phyloP scores from a whole-genome alignment of 2,888 invertebrate species.

The Acleris laterana region DNA sequence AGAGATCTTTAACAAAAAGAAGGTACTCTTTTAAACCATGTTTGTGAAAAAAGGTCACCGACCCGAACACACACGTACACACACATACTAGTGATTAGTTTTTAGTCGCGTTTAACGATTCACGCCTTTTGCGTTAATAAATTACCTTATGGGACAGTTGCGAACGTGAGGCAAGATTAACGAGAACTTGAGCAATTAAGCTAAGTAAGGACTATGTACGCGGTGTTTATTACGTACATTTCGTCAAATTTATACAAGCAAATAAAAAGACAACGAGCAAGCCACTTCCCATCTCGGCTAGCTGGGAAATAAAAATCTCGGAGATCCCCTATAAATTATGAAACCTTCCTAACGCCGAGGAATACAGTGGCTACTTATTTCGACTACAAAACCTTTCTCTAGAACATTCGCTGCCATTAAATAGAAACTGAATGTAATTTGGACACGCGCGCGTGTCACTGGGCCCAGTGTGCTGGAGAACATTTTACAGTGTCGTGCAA shows the following conservation, averaged over 20 bases:
- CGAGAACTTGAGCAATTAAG: slow-evolving; percentile 20
- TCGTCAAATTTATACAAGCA: slow-evolving; percentile 29
- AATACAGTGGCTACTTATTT: slow-evolving; percentile 32
- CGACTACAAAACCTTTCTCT: slow-evolving; percentile 23
- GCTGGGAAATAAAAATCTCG: slow-evolving; percentile 34
- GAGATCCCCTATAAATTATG: slow-evolving; percentile 36
- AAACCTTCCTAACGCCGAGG: slow-evolving; percentile 32
- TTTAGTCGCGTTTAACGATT: slow-evolving; percentile 6
- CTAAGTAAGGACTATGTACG: slow-evolving; percentile 9
- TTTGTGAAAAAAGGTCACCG: slow-evolving; percentile 21
- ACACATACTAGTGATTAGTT: background rate
- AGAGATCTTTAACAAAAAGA: slow-evolving; percentile 2
- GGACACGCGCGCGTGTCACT: too few species aligned
- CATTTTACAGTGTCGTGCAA: background rate
- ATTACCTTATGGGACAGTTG: slow-evolving; percentile 10
- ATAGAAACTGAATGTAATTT: too few species aligned
- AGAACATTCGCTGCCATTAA: too few species aligned
- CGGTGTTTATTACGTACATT: slow-evolving; percentile 28
- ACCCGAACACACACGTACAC: background rate
- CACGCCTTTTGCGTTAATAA: slow-evolving; percentile 4
- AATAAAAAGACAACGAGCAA: slow-evolving; percentile 36
- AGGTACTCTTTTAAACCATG: slow-evolving; percentile 20
- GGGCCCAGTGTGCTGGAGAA: background rate
- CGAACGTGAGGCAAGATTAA: slow-evolving; percentile 8
- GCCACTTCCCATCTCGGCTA: slow-evolving; percentile 32